Evolutionary conservation across 2,113 vertebrate genomes (phyloP).

Genomic region (Penelope pileata): DNA sequence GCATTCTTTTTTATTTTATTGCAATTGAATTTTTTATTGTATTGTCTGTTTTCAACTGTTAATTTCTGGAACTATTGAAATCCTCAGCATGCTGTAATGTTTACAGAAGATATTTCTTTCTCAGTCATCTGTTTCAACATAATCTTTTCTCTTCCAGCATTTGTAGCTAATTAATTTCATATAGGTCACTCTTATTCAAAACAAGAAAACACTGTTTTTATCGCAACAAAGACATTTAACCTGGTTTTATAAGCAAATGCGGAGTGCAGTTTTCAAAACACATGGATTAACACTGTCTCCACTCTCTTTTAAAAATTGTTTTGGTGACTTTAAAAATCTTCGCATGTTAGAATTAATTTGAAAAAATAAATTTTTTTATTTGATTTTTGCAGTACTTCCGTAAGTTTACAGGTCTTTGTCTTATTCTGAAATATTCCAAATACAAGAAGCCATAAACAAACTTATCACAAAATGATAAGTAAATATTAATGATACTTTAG

Average conservation of each 20-base stretch:
- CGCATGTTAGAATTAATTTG: neutral
- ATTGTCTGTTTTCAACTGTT: neutral
- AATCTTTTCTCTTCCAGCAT: neutral
- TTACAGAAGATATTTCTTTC: neutral
- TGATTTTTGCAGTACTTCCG: neutral
- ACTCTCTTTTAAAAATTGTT: neutral
- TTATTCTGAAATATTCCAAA: neutral
- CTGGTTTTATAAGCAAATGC: neutral
- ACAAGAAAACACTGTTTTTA: neutral
- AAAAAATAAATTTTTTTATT: neutral
- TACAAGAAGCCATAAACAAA: constrained; percentile 13
- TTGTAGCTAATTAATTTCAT: neutral
- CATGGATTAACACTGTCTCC: neutral
- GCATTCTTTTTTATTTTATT: neutral
- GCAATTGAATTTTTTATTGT: neutral
- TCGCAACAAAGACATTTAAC: neutral
- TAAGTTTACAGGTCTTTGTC: neutral
- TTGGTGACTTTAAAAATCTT: neutral
- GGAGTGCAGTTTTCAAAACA: neutral
- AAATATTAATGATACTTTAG: neutral
- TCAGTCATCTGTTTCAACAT: neutral
- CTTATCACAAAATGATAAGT: neutral
- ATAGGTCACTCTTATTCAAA: neutral
- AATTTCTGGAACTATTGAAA: neutral
- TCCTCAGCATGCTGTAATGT: neutral